These are phyloP conservation scores for Caenorhabditis latens DNA, from an alignment of 1,140 invertebrate genomes.

Conservation along the genomic window DNA sequence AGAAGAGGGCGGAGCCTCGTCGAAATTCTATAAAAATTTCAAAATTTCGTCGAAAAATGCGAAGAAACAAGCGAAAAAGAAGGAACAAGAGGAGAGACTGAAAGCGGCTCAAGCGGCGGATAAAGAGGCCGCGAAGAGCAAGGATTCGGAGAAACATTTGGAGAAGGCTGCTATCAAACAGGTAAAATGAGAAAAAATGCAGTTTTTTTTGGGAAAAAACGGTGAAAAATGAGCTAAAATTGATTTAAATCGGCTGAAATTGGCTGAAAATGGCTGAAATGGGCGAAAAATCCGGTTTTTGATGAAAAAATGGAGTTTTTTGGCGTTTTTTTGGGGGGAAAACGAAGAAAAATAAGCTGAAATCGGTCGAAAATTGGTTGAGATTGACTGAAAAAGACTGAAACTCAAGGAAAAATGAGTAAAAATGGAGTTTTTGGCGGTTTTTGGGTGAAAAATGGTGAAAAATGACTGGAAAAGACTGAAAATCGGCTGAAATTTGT, in stretches of 20 bases:
- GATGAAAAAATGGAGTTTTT: too few species aligned
- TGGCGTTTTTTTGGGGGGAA: too few species aligned
- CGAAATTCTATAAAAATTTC: slow-evolving; percentile 56
- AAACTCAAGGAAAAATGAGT: slow-evolving; percentile 51
- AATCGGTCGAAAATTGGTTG: not conserved
- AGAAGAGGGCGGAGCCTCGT: not conserved
- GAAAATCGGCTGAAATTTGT: too few species aligned
- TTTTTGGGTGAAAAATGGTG: too few species aligned
- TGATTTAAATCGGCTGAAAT: too few species aligned
- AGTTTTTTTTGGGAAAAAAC: not conserved
- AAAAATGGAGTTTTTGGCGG: not conserved
- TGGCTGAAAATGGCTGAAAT: not conserved
- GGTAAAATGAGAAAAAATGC: not conserved
- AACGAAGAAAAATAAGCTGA: not conserved
- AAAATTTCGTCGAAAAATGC: slow-evolving; percentile 23
- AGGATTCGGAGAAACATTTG: slow-evolving; percentile 8
- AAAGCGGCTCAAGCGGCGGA: slow-evolving; percentile 53
- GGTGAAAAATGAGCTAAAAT: not conserved
- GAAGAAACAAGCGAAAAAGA: slow-evolving; percentile 65
- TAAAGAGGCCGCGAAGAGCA: slow-evolving; percentile 20
- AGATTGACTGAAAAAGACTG: not conserved
- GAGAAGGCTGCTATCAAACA: slow-evolving; percentile 54
- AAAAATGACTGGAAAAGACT: too few species aligned
- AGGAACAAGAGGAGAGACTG: slow-evolving; percentile 47
- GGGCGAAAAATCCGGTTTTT: too few species aligned